A percentile compares a stretch with the other conserved stretches of the same genome.
phyloP scores from a whole-genome alignment of 2,113 vertebrate genomes.

The Nanorana parkeri region DNA sequence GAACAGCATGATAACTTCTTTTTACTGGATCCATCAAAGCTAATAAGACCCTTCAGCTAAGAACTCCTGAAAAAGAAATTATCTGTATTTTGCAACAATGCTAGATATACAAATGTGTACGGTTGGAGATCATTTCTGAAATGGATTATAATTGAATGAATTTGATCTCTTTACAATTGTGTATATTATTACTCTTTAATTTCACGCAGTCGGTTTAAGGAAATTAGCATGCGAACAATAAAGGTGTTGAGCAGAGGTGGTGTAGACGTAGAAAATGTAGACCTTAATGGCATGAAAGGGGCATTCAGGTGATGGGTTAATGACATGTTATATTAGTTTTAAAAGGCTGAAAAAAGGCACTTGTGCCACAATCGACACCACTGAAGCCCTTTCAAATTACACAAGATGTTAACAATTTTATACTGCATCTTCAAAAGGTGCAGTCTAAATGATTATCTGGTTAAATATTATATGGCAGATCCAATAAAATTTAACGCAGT shows the following conservation, averaged over 20 bases:
- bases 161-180: slow-evolving; percentile 16
- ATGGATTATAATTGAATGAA: neutral
- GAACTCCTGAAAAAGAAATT: neutral
- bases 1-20: too few relatives aligned
- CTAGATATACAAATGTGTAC: neutral
- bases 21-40: too few relatives aligned
- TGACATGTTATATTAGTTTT: neutral
- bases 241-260: neutral
- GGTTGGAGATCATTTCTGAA: slow-evolving; percentile 1
- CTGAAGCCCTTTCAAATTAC: slow-evolving; percentile 3
- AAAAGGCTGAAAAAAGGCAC: neutral
- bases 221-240: slow-evolving; percentile 8
- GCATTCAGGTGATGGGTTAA: slow-evolving; percentile 31
- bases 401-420: slow-evolving; percentile 33
- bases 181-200: slow-evolving; percentile 27
- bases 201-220: neutral
- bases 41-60: too few relatives aligned
- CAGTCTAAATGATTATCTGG: slow-evolving; percentile 45
- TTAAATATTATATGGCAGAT: slow-evolving; percentile 44
- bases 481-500: slow-evolving; percentile 40
- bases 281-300: neutral
- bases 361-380: slow-evolving; percentile 23
- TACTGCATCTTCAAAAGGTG: slow-evolving; percentile 28
- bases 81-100: neutral
- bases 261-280: slow-evolving; percentile 4